phyloP scores from a whole-genome alignment of 1,140 invertebrate genomes.

The Macrobrachium rosenbergii region DNA sequence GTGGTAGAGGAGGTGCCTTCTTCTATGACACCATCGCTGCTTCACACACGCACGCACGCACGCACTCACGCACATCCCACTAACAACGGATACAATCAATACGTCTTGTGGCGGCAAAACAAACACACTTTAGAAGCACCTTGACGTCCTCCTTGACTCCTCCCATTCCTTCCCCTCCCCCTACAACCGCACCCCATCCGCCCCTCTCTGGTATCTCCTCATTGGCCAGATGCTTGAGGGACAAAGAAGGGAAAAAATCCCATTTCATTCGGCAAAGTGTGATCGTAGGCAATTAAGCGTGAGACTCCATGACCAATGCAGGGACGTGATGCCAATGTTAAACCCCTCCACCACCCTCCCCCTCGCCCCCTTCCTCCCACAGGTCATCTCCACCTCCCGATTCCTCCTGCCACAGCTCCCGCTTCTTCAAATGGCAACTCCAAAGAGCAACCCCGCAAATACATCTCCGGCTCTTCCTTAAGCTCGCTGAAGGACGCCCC shows the following conservation, averaged over 20 bases:
- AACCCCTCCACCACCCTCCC: neutral
- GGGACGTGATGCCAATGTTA: neutral
- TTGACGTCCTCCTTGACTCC: neutral
- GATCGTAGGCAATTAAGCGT: slow-evolving; percentile 10
- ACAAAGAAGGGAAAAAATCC: neutral
- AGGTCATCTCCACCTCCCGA: too few species aligned
- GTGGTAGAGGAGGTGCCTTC: neutral
- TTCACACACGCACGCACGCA: neutral
- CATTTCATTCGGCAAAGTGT: slow-evolving; percentile 18
- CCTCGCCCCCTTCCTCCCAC: too few species aligned
- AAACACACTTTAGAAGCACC: neutral
- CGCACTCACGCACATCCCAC: neutral
- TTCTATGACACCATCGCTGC: neutral
- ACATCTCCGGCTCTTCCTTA: too few species aligned
- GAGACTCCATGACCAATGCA: slow-evolving; percentile 14
- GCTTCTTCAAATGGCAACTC: too few species aligned
- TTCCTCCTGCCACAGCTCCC: too few species aligned
- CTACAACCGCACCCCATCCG: slow-evolving; percentile 12
- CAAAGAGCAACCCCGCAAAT: too few species aligned
- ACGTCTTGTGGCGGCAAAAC: slow-evolving; percentile 11
- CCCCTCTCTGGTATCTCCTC: neutral
- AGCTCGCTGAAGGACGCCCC: too few species aligned
- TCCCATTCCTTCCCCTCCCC: slow-evolving; percentile 1
- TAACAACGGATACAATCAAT: neutral
- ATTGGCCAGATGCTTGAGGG: neutral